Evolutionary conservation across 2,113 vertebrate species (phyloP).

Genomic region (Trogon surrucura): DNA sequence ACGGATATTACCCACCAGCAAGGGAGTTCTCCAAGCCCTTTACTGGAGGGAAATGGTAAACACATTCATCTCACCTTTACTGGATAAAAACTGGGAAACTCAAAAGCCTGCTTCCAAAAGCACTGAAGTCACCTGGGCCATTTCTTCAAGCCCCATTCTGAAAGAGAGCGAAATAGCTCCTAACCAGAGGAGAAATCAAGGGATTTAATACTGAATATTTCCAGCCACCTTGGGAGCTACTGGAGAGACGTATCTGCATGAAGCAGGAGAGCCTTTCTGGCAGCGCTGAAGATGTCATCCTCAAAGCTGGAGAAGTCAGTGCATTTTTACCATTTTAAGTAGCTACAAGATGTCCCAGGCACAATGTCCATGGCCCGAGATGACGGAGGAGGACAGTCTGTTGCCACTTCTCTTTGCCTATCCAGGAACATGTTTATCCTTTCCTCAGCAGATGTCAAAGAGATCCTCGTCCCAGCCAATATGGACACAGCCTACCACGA

Average conservation of each 20-base stretch:
- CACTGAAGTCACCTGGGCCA: neutral
- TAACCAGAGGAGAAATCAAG: neutral
- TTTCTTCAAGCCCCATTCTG: neutral
- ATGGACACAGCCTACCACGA: accelerated
- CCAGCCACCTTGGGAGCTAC: neutral
- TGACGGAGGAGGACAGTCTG: neutral
- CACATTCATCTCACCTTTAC: neutral
- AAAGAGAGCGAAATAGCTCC: neutral
- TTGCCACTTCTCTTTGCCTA: neutral
- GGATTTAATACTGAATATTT: neutral
- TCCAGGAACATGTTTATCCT: neutral
- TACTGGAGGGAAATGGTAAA: neutral
- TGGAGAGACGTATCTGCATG: accelerated
- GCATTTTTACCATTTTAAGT: neutral
- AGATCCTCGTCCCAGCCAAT: neutral
- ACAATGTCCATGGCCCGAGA: accelerated
- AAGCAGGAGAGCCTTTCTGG: neutral
- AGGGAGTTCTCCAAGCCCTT: neutral
- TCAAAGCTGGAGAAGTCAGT: neutral
- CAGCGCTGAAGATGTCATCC: accelerated
- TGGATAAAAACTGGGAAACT: neutral
- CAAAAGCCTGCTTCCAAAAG: neutral
- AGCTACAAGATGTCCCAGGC: neutral
- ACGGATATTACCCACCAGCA: neutral
- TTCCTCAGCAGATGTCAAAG: neutral